phyloP scores from a whole-genome alignment of 2,797 vertebrate species.

The Artibeus jamaicensis region DNA sequence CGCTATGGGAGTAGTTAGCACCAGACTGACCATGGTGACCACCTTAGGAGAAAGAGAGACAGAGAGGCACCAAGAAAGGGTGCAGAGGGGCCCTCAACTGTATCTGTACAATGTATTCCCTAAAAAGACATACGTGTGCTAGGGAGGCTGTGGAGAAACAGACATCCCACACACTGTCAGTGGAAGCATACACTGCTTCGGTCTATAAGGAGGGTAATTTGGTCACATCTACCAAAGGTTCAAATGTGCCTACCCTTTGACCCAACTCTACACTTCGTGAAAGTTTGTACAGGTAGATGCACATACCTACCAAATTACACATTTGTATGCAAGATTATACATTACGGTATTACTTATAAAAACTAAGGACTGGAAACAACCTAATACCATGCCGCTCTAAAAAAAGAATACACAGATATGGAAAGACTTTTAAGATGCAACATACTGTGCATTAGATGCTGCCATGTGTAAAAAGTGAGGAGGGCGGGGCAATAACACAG shows the following conservation, averaged over 20 bases:
- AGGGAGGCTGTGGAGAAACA: neutral
- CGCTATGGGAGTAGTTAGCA: neutral
- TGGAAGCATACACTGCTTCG: neutral
- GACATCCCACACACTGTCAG: neutral
- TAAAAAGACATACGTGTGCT: neutral
- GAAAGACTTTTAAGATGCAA: neutral
- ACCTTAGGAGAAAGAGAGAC: neutral
- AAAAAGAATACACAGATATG: neutral
- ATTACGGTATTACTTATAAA: neutral
- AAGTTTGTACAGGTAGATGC: neutral
- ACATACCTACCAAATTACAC: neutral
- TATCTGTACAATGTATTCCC: neutral
- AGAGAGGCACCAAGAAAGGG: neutral
- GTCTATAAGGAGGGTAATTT: neutral
- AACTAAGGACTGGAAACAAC: constrained; percentile 22
- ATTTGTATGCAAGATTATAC: neutral
- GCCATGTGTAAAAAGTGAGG: neutral
- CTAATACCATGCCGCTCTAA: neutral
- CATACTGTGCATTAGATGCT: neutral
- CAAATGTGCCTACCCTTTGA: neutral
- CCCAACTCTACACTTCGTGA: neutral
- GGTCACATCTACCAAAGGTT: neutral
- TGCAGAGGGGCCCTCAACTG: neutral
- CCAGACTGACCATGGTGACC: neutral
- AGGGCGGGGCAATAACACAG: neutral